Evolutionary conservation across 2,113 vertebrate species (phyloP), one percentile per base, ranked within the genome.

Genomic region (Cyphomyrus discorhynchus): DNA sequence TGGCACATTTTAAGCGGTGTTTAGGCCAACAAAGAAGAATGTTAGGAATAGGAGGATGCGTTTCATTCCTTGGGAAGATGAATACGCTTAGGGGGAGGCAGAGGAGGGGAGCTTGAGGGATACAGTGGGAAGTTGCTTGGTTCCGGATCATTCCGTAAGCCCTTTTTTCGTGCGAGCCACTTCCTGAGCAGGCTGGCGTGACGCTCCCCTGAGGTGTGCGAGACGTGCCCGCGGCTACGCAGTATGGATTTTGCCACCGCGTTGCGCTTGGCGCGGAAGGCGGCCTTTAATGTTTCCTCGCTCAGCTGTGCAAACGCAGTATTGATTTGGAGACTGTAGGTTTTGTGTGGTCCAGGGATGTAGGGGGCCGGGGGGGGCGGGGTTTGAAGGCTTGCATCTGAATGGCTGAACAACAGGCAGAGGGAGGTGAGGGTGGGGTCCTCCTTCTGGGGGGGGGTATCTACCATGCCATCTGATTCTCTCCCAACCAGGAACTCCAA

Each of bases 171-270:
- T 35, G 19, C 15, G 1, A 52, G 31, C 11, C 62, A n/a, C 49
- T 80, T 89, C n/a, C 74, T 31, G 11, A 19, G 49, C 19, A 45
- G 27, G 56, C 53, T n/a, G 77, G 47, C 15, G 35, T 84, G 39
- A 19, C 35, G 42, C 11, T 49, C 77, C 77, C 53, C 52, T 46
- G 50, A 21, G 52, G 80, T 17, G 11, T 39, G 17, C 5, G 21
- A 45, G 88, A 24, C 74, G 13, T 3, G 52, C 47, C 39, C 24
- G 21, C 6, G n/a, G 70, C 70, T 80, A 74, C 47, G 8, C 17
- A 11, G 53, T 88, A 88, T 82, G 56, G 87, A 89, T 88, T 86
- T 85, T 49, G 35, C 89, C 80, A 77, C 47, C 50, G 42, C 49
- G 88, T 52, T 89, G 35, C 10, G 50, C 27, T 49, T 46, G 21